Evolutionary conservation across 2,113 vertebrate genomes (phyloP).

Genomic region (Macheiramphus alcinus): DNA sequence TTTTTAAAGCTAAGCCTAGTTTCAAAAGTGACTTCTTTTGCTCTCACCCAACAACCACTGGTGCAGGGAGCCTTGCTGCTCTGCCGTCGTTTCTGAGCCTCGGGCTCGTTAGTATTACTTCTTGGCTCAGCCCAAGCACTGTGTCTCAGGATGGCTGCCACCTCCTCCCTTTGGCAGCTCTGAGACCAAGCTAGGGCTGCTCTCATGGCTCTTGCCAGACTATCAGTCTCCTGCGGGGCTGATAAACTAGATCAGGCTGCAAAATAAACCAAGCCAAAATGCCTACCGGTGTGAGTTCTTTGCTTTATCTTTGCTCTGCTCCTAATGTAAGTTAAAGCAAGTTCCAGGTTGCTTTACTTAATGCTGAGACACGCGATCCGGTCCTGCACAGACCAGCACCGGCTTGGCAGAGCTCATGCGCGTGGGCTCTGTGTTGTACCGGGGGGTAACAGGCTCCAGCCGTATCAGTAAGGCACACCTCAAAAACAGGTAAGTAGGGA

Average conservation of each 20-base stretch:
- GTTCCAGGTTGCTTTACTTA: not conserved
- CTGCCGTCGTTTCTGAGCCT: not conserved
- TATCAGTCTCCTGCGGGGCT: not conserved
- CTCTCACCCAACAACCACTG: not conserved
- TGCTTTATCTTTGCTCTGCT: not conserved
- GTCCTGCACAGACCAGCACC: not conserved
- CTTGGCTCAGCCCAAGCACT: not conserved
- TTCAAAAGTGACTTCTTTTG: not conserved
- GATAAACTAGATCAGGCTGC: not conserved
- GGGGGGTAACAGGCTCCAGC: not conserved
- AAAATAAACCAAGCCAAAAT: not conserved
- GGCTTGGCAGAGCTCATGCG: not conserved
- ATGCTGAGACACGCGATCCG: accelerated
- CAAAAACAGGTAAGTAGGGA: not conserved
- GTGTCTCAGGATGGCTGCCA: not conserved
- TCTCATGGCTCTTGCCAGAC: not conserved
- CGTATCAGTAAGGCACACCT: not conserved
- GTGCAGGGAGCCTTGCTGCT: not conserved
- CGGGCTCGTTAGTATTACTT: accelerated
- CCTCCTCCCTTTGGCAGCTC: not conserved
- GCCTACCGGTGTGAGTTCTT: accelerated
- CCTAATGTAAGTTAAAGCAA: not conserved
- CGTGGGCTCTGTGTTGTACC: accelerated
- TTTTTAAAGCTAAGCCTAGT: not conserved
- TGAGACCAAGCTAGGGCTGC: not conserved